Base-by-base conservation (phyloP, 1,140 invertebrate species). In the Artemia franciscana region DNA sequence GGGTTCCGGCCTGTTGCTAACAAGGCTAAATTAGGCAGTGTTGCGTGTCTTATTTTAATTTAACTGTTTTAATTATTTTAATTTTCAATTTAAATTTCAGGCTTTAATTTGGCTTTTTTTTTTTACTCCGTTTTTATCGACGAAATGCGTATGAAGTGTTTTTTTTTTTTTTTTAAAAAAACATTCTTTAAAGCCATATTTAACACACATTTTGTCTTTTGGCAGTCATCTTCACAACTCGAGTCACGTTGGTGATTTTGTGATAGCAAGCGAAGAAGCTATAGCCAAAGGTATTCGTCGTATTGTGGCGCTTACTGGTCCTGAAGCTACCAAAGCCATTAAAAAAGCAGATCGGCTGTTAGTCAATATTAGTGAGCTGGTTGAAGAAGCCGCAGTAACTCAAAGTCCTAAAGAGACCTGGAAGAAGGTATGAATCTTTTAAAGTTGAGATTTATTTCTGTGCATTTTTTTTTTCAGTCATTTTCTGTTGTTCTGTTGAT, bases 261-360 rank as follows among this genome's bases (percentile, higher is more conserved):
- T 96, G 0, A 97, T 99, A 69, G 80, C 89, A 2, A 88, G 84
- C 69, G 96, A 99, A 80, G 96, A 99, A 77, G 94, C 95, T 9
- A 98, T 99, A 68, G 90, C 96, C 57, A 98, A 98, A 77, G 96
- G 94, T 62, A 94, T 98, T 63, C 78, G 96, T 59, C 82, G 96
- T 70, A 97, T 99, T 71, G 89, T 98, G 39, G 95, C 93, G 25
- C 72, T 99, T 2, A 98, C 94, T 62, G 96, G 96, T 3, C 82
- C 86, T 21, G 91, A 96, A 76, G 93, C 93, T 5, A 71, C 79
- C 0, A 94, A 89, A 64, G 76, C 75, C 65, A 63, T 63, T 26
- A 21, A 24, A 21, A 51, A 51, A 18, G 39, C 39, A 15, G 39
- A 51, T 18, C 39, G 12, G 1, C 21, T 51, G 21, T 12, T 18